Base-by-base conservation (phyloP, 2,113 vertebrate species). In the Alectura lathami region DNA sequence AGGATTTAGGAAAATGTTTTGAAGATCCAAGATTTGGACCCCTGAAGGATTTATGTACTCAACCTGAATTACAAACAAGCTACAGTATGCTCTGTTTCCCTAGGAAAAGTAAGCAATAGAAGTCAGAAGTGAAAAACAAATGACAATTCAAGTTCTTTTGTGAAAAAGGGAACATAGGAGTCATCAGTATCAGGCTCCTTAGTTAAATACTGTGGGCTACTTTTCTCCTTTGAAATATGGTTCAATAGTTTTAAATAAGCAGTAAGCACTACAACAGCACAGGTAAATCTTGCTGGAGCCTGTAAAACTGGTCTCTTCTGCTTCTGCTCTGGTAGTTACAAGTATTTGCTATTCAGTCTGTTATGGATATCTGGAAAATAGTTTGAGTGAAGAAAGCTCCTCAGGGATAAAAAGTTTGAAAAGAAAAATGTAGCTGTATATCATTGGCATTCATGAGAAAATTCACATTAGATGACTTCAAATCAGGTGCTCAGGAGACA, bases 381-480 rank as follows among this genome's bases (percentile, higher is more conserved):
- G 95, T 96, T 93, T 81, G 96, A 88, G 89, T 87, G 91, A 68
- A 91, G 91, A 89, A 88, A 96, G 89, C 1, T 94, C 97, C 96
- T 96, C 26, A 53, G 94, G 97, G 96, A 96, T 91, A 80, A 89
- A 96, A 97, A 95, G 91, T 96, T 96, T 8, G 86, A 88, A 91
- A 96, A 96, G 91, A 94, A 97, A 96, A 97, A 96, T 96, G 94
- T 91, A 87, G 79, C 91, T 17, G 68, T 95, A 57, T 91, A 86
- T 97, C 97, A 98, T 96, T 96, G 97, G 78, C 94, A 97, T 98
- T 98, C 97, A 97, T 97, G 97, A 97, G 97, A 88, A 97, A 97
- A 97, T 89, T 96, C 96, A 68, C 91, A 91, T 97, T 94, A 96
- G 91, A 68, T 94, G 88, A 93, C 96, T 97, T 92, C 81, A 94